Evolutionary conservation across 2,888 invertebrate genomes (phyloP).

Genomic region (Acleris literana): DNA sequence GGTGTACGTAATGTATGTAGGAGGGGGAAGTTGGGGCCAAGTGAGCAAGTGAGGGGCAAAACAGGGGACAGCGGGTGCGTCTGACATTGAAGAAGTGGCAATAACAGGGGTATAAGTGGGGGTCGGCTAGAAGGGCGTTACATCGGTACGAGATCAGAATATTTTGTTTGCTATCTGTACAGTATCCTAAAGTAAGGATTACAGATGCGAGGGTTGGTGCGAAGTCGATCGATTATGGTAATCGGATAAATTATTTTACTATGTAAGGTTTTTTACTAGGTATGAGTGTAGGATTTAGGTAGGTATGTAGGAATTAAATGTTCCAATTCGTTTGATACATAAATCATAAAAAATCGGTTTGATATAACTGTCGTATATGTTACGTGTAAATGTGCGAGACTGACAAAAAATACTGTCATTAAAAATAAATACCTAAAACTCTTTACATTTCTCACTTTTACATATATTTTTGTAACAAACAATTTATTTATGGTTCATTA

Average conservation of each 20-base stretch:
- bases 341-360: too few relatives aligned
- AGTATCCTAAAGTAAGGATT: conserved; percentile 78
- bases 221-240: conserved; percentile 34
- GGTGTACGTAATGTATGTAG: conserved; percentile 77
- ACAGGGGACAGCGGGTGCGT: conserved; percentile 66
- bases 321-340: too few relatives aligned
- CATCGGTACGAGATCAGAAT: conserved; percentile 81
- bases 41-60: conserved; percentile 21
- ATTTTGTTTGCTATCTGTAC: conserved; percentile 72
- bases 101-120: conserved; percentile 84
- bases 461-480: too few relatives aligned
- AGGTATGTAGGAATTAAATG: too few relatives aligned
- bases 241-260: conserved; percentile 23
- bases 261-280: background rate
- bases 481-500: too few relatives aligned
- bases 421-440: too few relatives aligned
- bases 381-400: too few relatives aligned
- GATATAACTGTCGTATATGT: too few relatives aligned
- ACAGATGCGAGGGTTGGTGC: conserved; percentile 71
- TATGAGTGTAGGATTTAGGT: too few relatives aligned
- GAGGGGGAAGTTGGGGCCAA: conserved; percentile 53
- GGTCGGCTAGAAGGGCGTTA: conserved; percentile 79
- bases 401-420: too few relatives aligned
- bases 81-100: conserved; percentile 85
- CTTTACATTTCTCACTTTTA: too few relatives aligned